Evolutionary conservation across 1,140 invertebrate species (phyloP), one percentile per base, ranked within the genome.

Genomic region (Drosophila chauvacae): DNA sequence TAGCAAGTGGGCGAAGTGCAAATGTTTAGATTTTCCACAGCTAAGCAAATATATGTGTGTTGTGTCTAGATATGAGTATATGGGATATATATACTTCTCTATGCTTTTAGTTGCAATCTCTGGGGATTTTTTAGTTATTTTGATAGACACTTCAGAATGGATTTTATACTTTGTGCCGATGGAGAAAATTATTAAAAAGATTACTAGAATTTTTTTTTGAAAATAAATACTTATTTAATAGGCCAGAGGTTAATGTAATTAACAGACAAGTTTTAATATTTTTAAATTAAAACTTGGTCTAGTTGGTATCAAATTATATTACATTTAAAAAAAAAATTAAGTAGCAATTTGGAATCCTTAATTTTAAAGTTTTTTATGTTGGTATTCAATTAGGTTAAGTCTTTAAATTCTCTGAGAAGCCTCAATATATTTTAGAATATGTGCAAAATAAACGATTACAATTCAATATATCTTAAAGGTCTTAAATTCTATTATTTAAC

Each of bases 1-100:
- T 65, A 79, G 65, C 79, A 86, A 86, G 75, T 81, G 79, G 75
- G 53, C 70, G 57, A 82, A 87, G 75, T 82, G 83, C 66, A 82
- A 87, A 80, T 87, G 82, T 81, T 85, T 86, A 81, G 58, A 47
- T 79, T 86, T 75, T 55, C 58, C 59, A 71, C 35, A 80, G 55
- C 65, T 65, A 69, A 62, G 45, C 57, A 80, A 57, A 71, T 28
- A 76, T 16, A 14, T 18, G 39, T 42, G 44, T n/a, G n/a, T 26
- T 35, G 33, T 35, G 33, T 45, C 18, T 51, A 9, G 47, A 50
- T 55, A 60, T 44, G 51, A 16, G 42, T 62, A 48, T 23, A 48
- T 23, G 66, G 30, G 20, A 30, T 63, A 51, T 47, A 26, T 51
- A 45, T 11, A 50, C 10, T 1, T 30, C 2, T 13, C 37, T 20